Base-by-base conservation (phyloP, 2,113 vertebrate genomes). In the Onychostoma macrolepis region DNA sequence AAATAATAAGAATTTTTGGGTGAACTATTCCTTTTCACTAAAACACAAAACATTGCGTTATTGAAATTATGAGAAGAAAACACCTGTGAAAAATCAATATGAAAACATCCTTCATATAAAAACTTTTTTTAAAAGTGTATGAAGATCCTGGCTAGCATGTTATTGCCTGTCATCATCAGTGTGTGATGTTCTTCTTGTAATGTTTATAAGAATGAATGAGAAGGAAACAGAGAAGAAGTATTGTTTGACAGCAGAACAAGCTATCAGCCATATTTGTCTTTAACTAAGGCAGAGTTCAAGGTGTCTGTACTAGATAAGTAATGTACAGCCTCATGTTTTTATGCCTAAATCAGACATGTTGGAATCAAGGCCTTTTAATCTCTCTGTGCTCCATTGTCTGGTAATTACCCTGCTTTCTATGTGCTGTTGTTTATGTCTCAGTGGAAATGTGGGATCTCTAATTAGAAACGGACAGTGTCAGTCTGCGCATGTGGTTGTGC, bases 371-470 rank as follows among this genome's bases (percentile, higher is more conserved):
- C 41, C n/a, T 33, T 45, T 50, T 43, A 8, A 61, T 65, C n/a
- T 81, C 12, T 43, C n/a, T 30, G 33, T 15, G 38, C 58, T 65
- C 38, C 38, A 17, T 45, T 30, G 24, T 65, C 7, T 69, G 80
- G 80, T 83, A 50, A 83, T 71, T 69, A 45, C 17, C 11, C 26
- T 24, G 63, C 19, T 71, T n/a, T 45, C 63, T 83, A 83, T 83
- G 63, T 69, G 26, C 19, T 71, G 63, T 83, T 83, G 80, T 50
- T 80, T 83, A 65, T 33, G 28, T 83, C 63, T 41, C 63, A n/a
- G 15, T 83, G 43, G 43, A 83, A 45, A 83, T 36, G 28, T 0
- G 15, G 43, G 43, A 53, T 83, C 63, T 83, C 28, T 71, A n/a
- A 83, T 71, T 50, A 83, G 28, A 71, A 71, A 50, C 6, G 65